Percentiles rank a stretch among this genome's conserved stretches.
phyloP scores from a whole-genome alignment of 2,888 invertebrate genomes.

The Meteorus colon region DNA sequence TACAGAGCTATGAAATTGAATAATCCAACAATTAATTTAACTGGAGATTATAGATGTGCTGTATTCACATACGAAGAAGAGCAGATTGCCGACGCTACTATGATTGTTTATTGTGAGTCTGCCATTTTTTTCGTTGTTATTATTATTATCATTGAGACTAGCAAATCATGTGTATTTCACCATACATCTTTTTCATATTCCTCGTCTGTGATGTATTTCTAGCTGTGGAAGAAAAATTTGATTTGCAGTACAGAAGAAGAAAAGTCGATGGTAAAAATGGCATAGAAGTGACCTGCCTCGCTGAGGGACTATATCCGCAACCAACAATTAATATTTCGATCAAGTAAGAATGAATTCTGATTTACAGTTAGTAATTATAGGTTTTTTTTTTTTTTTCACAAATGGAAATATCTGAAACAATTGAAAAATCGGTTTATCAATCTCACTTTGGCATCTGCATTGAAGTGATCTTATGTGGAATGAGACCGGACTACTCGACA shows the following conservation, averaged over 20 bases:
- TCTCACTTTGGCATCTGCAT: constrained; percentile 24
- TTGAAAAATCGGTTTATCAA: background rate
- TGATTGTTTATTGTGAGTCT: constrained; percentile 77
- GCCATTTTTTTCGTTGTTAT: background rate
- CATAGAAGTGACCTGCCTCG: constrained; percentile 66
- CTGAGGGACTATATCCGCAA: constrained; percentile 67
- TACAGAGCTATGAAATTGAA: constrained; percentile 76
- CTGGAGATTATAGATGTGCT: constrained; percentile 76
- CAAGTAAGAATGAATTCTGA: constrained; percentile 61
- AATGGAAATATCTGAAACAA: background rate
- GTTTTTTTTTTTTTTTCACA: background rate
- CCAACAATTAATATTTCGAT: constrained; percentile 68
- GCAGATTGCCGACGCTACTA: constrained; percentile 72
- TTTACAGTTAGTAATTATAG: background rate
- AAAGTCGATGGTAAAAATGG: constrained; percentile 61
- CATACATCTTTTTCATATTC: background rate
- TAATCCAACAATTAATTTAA: constrained; percentile 74
- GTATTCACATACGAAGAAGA: constrained; percentile 75
- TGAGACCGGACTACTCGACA: constrained; percentile 56
- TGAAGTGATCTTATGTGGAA: constrained; percentile 59
- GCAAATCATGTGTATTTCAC: background rate
- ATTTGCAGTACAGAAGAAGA: constrained; percentile 61
- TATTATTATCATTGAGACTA: background rate
- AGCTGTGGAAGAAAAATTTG: constrained; percentile 68
- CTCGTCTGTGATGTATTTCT: constrained; percentile 50